Conservation (phyloP, 2,888 invertebrate species). For the Chloroclysta siterata region DNA sequence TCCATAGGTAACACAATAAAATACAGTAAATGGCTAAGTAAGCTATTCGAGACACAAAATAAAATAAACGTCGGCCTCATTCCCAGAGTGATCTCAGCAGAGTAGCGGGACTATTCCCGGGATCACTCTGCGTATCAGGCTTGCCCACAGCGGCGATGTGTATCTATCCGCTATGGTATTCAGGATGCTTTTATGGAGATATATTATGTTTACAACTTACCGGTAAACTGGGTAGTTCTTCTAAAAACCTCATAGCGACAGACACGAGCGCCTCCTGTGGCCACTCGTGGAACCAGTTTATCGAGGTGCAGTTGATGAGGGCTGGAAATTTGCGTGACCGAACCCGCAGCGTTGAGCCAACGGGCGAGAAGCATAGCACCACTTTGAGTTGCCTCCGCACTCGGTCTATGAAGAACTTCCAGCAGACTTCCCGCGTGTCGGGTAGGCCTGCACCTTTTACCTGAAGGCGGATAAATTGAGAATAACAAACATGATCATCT, state of each 20-base stretch:
- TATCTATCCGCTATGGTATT: too few relatives aligned
- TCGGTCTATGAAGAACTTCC: constrained; percentile 98
- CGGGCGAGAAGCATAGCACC: constrained; percentile 98
- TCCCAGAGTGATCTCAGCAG: too few relatives aligned
- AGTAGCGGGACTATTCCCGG: too few relatives aligned
- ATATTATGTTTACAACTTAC: constrained; percentile 72
- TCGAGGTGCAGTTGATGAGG: constrained; percentile 96
- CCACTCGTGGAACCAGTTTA: constrained; percentile 99
- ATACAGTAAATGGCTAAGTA: too few relatives aligned
- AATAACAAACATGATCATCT: too few relatives aligned
- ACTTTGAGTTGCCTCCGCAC: constrained; percentile 95
- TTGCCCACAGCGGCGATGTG: too few relatives aligned
- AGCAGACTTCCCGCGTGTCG: constrained; percentile 97
- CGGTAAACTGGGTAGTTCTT: constrained; percentile 91
- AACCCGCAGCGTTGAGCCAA: constrained; percentile 96
- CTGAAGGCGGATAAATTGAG: constrained; percentile 51
- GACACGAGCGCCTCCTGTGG: constrained; percentile 98
- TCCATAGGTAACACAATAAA: too few relatives aligned
- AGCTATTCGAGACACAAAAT: too few relatives aligned
- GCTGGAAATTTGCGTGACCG: constrained; percentile 98
- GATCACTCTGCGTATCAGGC: too few relatives aligned
- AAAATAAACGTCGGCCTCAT: too few relatives aligned
- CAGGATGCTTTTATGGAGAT: too few relatives aligned
- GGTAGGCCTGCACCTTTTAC: constrained; percentile 94
- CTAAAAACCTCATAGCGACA: constrained; percentile 94